These are phyloP conservation scores for Axis porcinus DNA, from an alignment of 2,113 vertebrate genomes.

Conservation along the genomic window DNA sequence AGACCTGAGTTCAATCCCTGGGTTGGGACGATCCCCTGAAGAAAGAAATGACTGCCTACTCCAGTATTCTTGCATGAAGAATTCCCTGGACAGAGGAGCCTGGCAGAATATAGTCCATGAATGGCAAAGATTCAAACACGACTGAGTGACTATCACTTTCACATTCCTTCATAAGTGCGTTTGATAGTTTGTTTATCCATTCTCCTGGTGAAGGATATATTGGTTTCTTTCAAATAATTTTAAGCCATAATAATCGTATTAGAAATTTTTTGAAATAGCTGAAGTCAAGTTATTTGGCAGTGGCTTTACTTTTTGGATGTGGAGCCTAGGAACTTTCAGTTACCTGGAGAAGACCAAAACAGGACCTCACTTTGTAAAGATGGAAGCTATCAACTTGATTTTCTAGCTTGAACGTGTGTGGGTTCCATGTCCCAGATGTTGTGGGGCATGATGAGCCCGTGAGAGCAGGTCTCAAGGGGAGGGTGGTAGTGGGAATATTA, in stretches of 20 bases:
- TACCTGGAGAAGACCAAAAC: neutral
- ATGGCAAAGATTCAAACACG: too few species aligned
- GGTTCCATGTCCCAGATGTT: neutral
- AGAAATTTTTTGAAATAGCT: neutral
- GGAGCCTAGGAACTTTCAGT: neutral
- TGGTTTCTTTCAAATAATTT: neutral
- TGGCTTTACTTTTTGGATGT: neutral
- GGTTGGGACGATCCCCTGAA: too few species aligned
- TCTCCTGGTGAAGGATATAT: neutral
- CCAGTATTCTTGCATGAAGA: too few species aligned
- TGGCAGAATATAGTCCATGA: too few species aligned
- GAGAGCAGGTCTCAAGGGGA: neutral
- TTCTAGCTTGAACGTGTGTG: neutral
- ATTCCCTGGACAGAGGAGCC: too few species aligned
- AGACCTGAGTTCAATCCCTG: fast-evolving
- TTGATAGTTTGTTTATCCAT: neutral
- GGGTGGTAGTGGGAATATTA: too few species aligned
- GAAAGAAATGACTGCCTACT: too few species aligned
- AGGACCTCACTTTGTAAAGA: neutral
- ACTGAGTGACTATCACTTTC: too few species aligned
- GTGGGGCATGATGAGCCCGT: too few species aligned
- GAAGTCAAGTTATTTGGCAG: neutral
- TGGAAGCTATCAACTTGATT: neutral
- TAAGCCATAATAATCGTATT: neutral
- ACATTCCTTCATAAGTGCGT: neutral